phyloP scores from a whole-genome alignment of 2,797 vertebrate genomes.

The Hemibagrus guttatus region DNA sequence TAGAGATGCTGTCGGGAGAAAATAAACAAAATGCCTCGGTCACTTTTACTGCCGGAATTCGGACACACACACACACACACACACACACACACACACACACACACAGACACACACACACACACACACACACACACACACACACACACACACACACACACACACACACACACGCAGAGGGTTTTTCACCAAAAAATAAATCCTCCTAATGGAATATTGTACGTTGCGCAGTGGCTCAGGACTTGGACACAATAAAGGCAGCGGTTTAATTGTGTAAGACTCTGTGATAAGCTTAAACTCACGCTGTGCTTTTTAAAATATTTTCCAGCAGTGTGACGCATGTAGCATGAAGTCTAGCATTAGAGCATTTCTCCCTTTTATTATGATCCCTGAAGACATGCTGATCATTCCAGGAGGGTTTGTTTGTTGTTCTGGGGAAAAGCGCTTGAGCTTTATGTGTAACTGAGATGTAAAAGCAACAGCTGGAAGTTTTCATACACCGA shows the following conservation, averaged over 20 bases:
- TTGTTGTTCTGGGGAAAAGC: neutral
- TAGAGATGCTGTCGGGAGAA: neutral
- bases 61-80: too few species aligned
- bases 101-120: slow-evolving; percentile 1
- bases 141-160: neutral
- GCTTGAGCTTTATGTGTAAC: neutral
- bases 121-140: neutral
- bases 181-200: neutral
- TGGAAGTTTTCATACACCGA: neutral
- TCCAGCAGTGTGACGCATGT: neutral
- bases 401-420: neutral
- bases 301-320: neutral
- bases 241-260: neutral
- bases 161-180: neutral
- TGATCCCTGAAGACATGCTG: neutral
- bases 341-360: neutral
- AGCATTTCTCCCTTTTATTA: neutral
- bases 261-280: neutral
- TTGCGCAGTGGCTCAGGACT: neutral
- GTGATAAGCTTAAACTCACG: neutral
- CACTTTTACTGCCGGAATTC: neutral
- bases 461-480: neutral
- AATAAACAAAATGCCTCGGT: neutral
- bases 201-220: neutral
- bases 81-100: neutral